Evolutionary conservation across 2,888 invertebrate species (phyloP), one percentile per base, ranked within the genome.

Genomic region (Agrotis ipsilon): DNA sequence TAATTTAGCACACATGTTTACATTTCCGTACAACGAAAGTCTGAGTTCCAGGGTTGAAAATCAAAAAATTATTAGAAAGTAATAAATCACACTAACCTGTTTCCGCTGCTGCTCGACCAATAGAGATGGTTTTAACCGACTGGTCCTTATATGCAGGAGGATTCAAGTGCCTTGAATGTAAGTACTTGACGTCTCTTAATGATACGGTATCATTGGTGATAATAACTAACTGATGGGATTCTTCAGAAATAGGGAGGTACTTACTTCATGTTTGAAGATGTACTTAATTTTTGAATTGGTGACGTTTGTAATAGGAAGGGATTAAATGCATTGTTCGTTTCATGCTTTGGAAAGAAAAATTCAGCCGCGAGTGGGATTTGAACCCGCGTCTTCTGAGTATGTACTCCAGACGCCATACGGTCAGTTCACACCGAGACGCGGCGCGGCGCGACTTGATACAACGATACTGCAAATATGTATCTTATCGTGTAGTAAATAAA

Each of bases 141-240:
- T 27, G 48, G 52, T 21, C 68, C 61, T 77, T 82, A 70, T 82
- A 82, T 68, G 78, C 69, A 66, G 60, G 55, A 49, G 39, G 59
- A 66, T 27, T 82, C 52, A 63, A 82, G 78, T 80, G 78, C 21
- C 48, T 63, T 72, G 51, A 48, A 59, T 49, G 62, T 18, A 13
- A 7, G 58, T 49, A 73, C 77, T 77, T 46, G 19, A 78, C 7
- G 27, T 52, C 27, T 69, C 39, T 45, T 27, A 69, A 48, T 58
- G 75, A 75, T 73, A 81, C 66, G 54, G 46, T 70, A 76, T 74
- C 82, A 19, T 62, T 11, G 39, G 24, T 32, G 18, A 76, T 73
- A 69, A 67, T 48, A 60, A 74, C 57, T 14, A 60, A 54, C 16
- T 68, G 52, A 27, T 59, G 51, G 13, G 43, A 51, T 45, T 45